phyloP scores from a whole-genome alignment of 2,888 invertebrate species.

The Lydus trimaculatus region DNA sequence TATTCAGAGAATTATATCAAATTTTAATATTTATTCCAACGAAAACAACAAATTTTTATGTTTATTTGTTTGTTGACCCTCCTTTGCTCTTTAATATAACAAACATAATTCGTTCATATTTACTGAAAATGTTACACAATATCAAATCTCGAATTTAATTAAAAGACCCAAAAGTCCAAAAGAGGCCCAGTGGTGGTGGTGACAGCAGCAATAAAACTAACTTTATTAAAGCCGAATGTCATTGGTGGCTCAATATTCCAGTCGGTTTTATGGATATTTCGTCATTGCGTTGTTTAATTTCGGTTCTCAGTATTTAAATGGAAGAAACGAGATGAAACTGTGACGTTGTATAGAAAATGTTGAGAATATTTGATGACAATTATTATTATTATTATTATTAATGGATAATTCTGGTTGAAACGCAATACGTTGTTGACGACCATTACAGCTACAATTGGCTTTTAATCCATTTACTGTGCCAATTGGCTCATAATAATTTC shows the following conservation, averaged over 20 bases:
- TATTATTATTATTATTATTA: too few species aligned
- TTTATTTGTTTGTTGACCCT: conserved; percentile 8
- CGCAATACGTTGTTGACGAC: too few species aligned
- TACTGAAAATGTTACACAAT: conserved; percentile 15
- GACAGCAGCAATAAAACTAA: background rate
- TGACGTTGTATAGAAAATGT: background rate
- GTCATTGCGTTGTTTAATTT: background rate
- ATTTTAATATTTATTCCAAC: background rate
- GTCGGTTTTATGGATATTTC: conserved; percentile 7
- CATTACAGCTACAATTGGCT: too few species aligned
- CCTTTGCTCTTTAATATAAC: background rate
- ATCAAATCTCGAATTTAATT: conserved; percentile 21
- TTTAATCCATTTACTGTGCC: too few species aligned
- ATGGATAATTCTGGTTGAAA: too few species aligned
- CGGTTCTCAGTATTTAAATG: background rate
- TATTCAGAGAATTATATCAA: background rate
- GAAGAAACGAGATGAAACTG: background rate
- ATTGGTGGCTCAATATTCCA: background rate
- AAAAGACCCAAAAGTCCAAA: conserved; percentile 13
- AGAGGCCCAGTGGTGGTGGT: background rate
- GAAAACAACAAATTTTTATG: background rate
- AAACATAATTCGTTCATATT: conserved; percentile 17
- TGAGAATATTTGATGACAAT: too few species aligned
- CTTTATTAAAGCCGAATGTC: conserved; percentile 10
- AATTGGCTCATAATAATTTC: too few species aligned